A percentile compares a stretch with the other conserved stretches of the same genome.
Evolutionary conservation across 2,888 invertebrate species (phyloP).

Genomic region (Micropterix aruncella): DNA sequence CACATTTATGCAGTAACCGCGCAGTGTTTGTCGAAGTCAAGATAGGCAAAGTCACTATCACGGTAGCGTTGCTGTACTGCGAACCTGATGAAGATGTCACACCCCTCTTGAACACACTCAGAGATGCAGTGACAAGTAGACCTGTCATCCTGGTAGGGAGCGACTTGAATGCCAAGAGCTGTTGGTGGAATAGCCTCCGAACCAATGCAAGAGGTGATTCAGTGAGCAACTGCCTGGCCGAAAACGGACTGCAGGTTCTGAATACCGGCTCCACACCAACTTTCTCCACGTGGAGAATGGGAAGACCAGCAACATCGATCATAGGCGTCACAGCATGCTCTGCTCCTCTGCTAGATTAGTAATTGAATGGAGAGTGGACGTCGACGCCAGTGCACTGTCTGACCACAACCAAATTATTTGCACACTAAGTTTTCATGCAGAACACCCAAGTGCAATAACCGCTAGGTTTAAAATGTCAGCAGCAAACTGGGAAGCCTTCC

Average conservation of each 20-base stretch:
- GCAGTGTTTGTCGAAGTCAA: constrained; percentile 8
- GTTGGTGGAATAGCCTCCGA: constrained; percentile 11
- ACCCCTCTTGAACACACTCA: constrained; percentile 8
- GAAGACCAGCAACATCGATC: constrained; percentile 7
- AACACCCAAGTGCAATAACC: too few relatives aligned
- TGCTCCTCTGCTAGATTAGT: constrained; percentile 1
- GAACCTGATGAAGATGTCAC: constrained; percentile 8
- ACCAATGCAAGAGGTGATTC: constrained; percentile 10
- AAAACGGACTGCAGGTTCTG: constrained; percentile 6
- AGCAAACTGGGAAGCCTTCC: too few relatives aligned
- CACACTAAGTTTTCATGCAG: too few relatives aligned
- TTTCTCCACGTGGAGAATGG: constrained; percentile 12
- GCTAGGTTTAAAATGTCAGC: too few relatives aligned
- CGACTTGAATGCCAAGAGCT: constrained; percentile 8
- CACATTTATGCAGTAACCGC: constrained; percentile 8
- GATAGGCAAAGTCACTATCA: constrained; percentile 9
- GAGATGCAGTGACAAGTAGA: background rate
- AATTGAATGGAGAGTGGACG: constrained; percentile 8
- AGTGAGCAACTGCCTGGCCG: constrained; percentile 1
- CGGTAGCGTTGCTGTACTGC: constrained; percentile 10
- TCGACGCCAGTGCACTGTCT: constrained; percentile 6
- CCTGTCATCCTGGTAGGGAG: constrained; percentile 6
- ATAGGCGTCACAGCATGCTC: constrained; percentile 15
- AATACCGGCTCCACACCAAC: constrained; percentile 14
- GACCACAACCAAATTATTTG: too few relatives aligned